These are phyloP conservation scores for Drosophila longiperda DNA, from an alignment of 2,888 invertebrate species.

Conservation along the genomic window DNA sequence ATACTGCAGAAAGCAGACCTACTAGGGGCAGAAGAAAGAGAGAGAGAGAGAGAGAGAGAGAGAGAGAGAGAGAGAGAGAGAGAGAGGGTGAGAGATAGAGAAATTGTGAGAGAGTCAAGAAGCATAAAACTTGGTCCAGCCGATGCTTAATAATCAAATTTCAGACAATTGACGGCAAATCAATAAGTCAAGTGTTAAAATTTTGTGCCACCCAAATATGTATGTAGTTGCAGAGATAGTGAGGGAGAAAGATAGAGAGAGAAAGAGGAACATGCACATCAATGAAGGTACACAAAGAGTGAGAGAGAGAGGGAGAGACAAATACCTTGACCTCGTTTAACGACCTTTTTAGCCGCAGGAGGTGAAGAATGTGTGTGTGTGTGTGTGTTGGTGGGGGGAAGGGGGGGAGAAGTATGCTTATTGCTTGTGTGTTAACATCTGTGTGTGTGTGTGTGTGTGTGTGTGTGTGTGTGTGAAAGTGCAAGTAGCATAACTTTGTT, in stretches of 20 bases:
- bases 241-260: constrained; percentile 13
- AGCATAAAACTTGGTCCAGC: constrained; percentile 48
- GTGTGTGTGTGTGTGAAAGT: constrained; percentile 9
- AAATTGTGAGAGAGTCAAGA: background rate
- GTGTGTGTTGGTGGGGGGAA: background rate
- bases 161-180: constrained; percentile 62
- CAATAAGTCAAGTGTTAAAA: constrained; percentile 70
- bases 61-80: background rate
- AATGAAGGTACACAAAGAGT: constrained; percentile 11
- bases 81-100: background rate
- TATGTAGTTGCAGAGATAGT: constrained; percentile 1
- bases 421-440: background rate
- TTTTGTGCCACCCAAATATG: constrained; percentile 20
- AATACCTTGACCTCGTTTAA: constrained; percentile 72
- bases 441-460: constrained; percentile 6
- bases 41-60: background rate
- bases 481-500: constrained; percentile 16
- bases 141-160: constrained; percentile 63
- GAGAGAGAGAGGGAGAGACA: constrained; percentile 6
- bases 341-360: constrained; percentile 49
- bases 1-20: constrained; percentile 1
- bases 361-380: background rate
- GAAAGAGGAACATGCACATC: constrained; percentile 4
- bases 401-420: constrained; percentile 3
- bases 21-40: background rate